Base-by-base conservation (phyloP, 2,113 vertebrate species). In the Burhinus oedicnemus region DNA sequence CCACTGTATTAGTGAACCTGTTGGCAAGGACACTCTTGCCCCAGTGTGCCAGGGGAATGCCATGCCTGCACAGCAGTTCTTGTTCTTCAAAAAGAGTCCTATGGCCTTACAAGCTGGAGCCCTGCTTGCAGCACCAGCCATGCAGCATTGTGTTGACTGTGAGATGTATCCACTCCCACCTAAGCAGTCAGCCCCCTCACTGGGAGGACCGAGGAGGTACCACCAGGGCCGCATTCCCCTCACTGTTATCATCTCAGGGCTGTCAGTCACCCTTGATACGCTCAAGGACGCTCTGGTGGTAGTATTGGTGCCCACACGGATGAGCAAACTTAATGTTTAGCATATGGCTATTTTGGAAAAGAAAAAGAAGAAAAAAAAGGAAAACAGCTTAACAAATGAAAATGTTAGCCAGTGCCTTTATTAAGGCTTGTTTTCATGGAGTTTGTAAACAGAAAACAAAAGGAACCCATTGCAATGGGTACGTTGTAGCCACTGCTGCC, bases 61-160 rank as follows among this genome's bases (percentile, higher is more conserved):
- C 36, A 15, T 49, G n/a, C 49, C n/a, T 62, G 14, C 0, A 1
- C 40, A 61, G 21, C n/a, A 42, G 30, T 68, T 30, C 30, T 49
- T 55, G 30, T 49, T 69, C n/a, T 69, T 82, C 40, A 55, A 3
- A 83, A 83, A 65, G 16, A 10, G 15, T 82, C 25, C 36, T 23
- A 6, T 29, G 22, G 44, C 44, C 23, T 2, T 20, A 34, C 64
- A 62, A 49, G 13, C 17, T 42, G 15, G 69, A 82, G 40, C 29
- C 40, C 29, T 40, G 61, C 58, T 66, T 66, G 61, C 45, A 68
- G 55, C 32, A 44, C 45, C 22, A 74, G 45, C 47, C 61, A 34
- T 1, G 1, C 36, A 61, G 26, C 0, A 0, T 40, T 1, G 1
- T n/a, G 44, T n/a, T 45, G 49, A 20, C 29, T 64, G 11, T 44